Evolutionary conservation across 2,888 invertebrate species (phyloP).

Genomic region (Cantharis rustica): DNA sequence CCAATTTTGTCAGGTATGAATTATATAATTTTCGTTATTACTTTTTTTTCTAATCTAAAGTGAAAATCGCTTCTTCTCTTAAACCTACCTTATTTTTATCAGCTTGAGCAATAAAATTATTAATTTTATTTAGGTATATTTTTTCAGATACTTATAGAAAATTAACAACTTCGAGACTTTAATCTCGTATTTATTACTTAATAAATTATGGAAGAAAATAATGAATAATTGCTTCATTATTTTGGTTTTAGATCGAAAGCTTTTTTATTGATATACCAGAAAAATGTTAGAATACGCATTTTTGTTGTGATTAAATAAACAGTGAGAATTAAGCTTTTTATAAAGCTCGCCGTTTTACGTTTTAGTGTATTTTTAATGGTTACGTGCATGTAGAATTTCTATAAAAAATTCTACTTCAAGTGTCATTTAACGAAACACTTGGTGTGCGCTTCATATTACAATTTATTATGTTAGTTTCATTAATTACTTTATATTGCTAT

Average conservation of each 20-base stretch:
- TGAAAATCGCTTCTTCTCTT: background rate
- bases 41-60: background rate
- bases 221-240: background rate
- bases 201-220: background rate
- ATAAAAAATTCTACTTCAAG: background rate
- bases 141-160: no score
- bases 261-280: background rate
- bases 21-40: background rate
- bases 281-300: background rate
- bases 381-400: background rate
- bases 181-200: background rate
- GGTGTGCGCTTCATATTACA: background rate
- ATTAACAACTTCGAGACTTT: background rate
- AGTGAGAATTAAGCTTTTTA: background rate
- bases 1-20: background rate
- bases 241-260: background rate
- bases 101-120: background rate
- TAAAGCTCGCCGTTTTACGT: background rate
- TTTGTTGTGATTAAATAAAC: background rate
- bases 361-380: background rate
- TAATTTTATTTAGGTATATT: background rate
- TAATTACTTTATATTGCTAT: background rate
- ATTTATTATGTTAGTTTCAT: no score
- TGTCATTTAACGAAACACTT: background rate
- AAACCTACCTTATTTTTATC: background rate